Evolutionary conservation across 2,888 invertebrate genomes (phyloP).

Genomic region (Gisinianus flammeolus): DNA sequence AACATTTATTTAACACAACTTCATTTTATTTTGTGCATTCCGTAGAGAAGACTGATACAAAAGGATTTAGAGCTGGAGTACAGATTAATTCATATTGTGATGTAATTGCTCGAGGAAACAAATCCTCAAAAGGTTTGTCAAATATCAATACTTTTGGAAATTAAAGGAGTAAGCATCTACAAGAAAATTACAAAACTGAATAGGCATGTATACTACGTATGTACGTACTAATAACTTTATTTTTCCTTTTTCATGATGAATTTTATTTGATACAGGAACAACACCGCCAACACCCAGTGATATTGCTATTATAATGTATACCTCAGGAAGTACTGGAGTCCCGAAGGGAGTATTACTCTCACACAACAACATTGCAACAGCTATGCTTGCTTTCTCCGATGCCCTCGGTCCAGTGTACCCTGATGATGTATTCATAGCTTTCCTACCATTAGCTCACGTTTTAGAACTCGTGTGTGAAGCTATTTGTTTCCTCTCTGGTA

Average conservation of each 20-base stretch:
- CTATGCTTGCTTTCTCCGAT: slow-evolving; percentile 81
- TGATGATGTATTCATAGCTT: slow-evolving; percentile 87
- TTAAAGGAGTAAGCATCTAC: background rate
- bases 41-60: slow-evolving; percentile 71
- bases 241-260: background rate
- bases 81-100: slow-evolving; percentile 77
- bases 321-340: slow-evolving; percentile 94
- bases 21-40: no score
- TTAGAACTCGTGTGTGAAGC: slow-evolving; percentile 81
- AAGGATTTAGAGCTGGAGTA: slow-evolving; percentile 74
- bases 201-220: background rate
- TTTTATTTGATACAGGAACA: slow-evolving; percentile 64
- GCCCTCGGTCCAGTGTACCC: slow-evolving; percentile 71
- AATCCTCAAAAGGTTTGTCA: slow-evolving; percentile 48
- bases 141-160: no score
- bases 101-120: slow-evolving; percentile 68
- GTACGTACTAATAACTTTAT: background rate
- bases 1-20: no score
- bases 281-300: slow-evolving; percentile 74
- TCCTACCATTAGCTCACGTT: slow-evolving; percentile 95
- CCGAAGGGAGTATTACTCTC: slow-evolving; percentile 89
- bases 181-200: background rate
- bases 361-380: slow-evolving; percentile 80
- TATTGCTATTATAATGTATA: slow-evolving; percentile 98
- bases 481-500: slow-evolving; percentile 73